These are phyloP conservation scores for Ctenomys sociabilis DNA, from an alignment of 2,113 vertebrate genomes.

Conservation along the genomic window DNA sequence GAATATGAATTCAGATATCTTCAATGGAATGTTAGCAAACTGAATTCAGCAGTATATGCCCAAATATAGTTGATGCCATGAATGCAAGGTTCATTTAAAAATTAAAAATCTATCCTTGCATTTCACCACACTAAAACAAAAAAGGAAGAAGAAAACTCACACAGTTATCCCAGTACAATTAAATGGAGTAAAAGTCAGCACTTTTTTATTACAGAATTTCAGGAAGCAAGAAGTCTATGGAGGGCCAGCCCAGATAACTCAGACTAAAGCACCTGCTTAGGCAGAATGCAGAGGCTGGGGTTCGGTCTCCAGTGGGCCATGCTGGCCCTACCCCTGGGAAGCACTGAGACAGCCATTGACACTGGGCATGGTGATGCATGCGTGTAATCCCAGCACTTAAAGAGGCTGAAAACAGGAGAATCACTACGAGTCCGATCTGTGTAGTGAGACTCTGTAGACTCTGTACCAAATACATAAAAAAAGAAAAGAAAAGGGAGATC, in stretches of 20 bases:
- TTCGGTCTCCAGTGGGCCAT: no score
- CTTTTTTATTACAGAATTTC: not conserved
- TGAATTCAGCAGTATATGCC: not conserved
- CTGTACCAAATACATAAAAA: no score
- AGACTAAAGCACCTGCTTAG: no score
- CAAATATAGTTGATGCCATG: not conserved
- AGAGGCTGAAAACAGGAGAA: no score
- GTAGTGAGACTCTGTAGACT: no score
- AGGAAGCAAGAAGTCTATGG: not conserved
- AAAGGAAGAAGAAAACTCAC: not conserved
- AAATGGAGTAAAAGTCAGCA: not conserved
- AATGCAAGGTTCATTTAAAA: constrained; percentile 1
- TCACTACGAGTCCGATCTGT: no score
- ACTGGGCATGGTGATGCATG: no score
- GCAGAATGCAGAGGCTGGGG: no score
- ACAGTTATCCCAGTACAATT: not conserved
- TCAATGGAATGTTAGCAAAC: not conserved
- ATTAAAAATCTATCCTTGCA: not conserved
- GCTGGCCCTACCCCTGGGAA: no score
- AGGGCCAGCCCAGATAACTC: no score
- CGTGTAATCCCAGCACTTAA: no score
- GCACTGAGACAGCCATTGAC: no score
- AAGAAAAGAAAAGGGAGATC: not conserved
- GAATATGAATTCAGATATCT: not conserved
- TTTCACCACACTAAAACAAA: not conserved